phyloP scores from a whole-genome alignment of 1,140 invertebrate species.

The Tetraneura akinire region DNA sequence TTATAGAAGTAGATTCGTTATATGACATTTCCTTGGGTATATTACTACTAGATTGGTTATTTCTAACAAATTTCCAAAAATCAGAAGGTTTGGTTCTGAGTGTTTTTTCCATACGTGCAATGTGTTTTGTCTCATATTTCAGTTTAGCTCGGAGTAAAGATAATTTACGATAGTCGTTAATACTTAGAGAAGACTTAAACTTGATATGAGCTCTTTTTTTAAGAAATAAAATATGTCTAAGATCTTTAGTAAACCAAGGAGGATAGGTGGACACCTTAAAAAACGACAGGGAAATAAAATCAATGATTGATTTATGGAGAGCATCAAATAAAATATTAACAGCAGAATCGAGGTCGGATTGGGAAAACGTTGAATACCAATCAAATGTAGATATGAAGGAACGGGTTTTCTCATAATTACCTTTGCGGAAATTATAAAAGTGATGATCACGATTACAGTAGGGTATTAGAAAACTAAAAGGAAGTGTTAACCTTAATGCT shows the following conservation, averaged over 20 bases:
- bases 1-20: not conserved
- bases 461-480: too few relatives aligned
- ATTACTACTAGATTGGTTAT: not conserved
- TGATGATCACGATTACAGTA: too few relatives aligned
- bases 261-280: not conserved
- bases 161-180: not conserved
- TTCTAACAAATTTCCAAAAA: constrained; percentile 6
- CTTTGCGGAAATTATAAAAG: too few relatives aligned
- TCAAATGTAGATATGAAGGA: too few relatives aligned
- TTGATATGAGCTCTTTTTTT: not conserved
- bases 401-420: too few relatives aligned
- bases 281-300: too few relatives aligned
- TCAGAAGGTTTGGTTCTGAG: not conserved
- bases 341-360: not conserved
- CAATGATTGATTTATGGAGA: too few relatives aligned
- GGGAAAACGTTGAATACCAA: not conserved
- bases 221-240: not conserved
- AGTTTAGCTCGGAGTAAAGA: constrained; percentile 18
- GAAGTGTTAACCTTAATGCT: too few relatives aligned
- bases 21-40: not conserved
- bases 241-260: not conserved
- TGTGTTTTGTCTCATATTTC: constrained; percentile 4
- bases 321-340: not conserved
- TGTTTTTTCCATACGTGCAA: not conserved
- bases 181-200: not conserved